Evolutionary conservation across 2,797 vertebrate species (phyloP), one percentile per base, ranked within the genome.

Genomic region (Pteropus rufus): DNA sequence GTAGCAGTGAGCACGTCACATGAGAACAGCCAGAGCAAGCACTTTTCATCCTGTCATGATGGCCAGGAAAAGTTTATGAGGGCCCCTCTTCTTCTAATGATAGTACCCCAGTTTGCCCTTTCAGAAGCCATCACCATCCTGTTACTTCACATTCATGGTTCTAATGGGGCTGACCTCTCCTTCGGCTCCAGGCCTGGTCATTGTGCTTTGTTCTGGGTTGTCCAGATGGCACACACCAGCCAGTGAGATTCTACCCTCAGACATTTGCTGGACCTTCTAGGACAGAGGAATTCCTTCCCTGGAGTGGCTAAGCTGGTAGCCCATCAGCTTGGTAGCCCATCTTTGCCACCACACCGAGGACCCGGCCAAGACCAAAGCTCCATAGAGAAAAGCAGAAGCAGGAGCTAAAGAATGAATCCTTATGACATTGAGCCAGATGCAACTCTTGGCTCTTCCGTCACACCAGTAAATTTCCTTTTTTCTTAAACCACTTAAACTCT

Each of bases 101-200:
- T 5, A 64, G 34, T 23, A 14, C 49, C 64, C 11, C 5, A n/a
- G 10, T 12, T 72, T 21, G 24, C 80, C 52, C n/a, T 56, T 14
- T 62, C 36, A 87, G 36, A 24, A 34, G n/a, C 29, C 24, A 5
- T 24, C 10, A 36, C 41, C 41, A 1, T 70, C 24, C 0, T 41
- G 31, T 49, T 44, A 24, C 5, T 49, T 56, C 46, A 5, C 1
- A 4, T 8, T 10, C 1, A 4, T 10, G 14, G 15, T 5, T 52
- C 23, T 24, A 31, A n/a, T 46, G 56, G 54, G 18, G 2, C 19
- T 44, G 21, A n/a, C 46, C 14, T 81, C 16, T 52, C 23, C 3
- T 2, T 44, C 3, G 2, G 16, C 58, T 49, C 52, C 29, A 58
- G 79, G 36, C 29, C 31, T 39, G n/a, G 19, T 9, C n/a, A 24